A percentile compares a stretch with the other conserved stretches of the same genome.
Conservation (phyloP, 2,113 vertebrate genomes). For the Diadophis punctatus region DNA sequence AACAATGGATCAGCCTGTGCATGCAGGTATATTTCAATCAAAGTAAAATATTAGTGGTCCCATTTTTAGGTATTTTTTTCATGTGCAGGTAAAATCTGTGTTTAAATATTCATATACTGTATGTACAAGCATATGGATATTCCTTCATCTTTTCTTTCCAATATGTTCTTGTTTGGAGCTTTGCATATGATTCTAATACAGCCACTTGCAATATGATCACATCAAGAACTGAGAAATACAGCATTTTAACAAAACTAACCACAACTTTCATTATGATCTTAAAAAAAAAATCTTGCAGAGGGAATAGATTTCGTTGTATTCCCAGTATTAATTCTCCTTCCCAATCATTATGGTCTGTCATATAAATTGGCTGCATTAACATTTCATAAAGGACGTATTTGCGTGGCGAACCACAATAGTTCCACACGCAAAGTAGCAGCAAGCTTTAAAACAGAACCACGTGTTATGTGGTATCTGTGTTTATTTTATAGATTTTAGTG, state of each 20-base stretch:
- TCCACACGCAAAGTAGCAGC: background rate
- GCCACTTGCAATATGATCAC: constrained; percentile 41
- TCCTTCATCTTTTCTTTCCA: constrained; percentile 42
- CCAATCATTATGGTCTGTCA: background rate
- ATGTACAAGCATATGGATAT: background rate
- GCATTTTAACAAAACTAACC: constrained; percentile 31
- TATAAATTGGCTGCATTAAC: constrained; percentile 12
- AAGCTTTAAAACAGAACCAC: background rate
- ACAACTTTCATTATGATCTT: constrained; percentile 31
- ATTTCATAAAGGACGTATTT: background rate
- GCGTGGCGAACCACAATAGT: background rate
- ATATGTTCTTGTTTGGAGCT: constrained; percentile 34
- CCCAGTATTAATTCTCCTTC: background rate
- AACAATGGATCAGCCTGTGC: background rate
- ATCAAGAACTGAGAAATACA: constrained; percentile 47
- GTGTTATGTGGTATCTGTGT: background rate
- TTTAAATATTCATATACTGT: constrained; percentile 1
- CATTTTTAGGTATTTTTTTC: background rate
- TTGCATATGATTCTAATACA: constrained; percentile 55
- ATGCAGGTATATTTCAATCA: background rate
- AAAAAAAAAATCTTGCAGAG: background rate
- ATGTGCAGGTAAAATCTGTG: constrained; percentile 1
- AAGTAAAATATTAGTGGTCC: background rate
- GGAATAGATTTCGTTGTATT: constrained; percentile 19
- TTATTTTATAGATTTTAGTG: background rate